A percentile compares a stretch with the other conserved stretches of the same genome.
phyloP scores from a whole-genome alignment of 2,797 vertebrate species.

The Centropyge bicolor region DNA sequence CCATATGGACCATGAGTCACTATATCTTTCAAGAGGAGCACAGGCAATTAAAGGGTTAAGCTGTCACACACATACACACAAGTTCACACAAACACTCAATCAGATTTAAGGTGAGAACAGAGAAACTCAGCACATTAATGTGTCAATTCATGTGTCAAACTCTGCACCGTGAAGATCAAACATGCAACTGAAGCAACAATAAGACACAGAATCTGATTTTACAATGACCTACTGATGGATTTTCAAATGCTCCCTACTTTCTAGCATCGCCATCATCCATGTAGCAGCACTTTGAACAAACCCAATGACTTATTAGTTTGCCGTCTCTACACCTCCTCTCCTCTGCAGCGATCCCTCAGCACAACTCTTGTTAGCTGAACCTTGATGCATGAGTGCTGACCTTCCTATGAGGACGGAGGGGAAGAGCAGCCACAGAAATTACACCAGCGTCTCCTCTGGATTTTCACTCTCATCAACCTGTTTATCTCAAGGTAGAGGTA shows the following conservation, averaged over 20 bases:
- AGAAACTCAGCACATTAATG: too few relatives aligned
- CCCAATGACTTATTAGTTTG: background rate
- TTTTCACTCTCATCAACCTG: slow-evolving; percentile 39
- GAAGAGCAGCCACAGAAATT: slow-evolving; percentile 13
- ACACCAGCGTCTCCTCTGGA: slow-evolving; percentile 22
- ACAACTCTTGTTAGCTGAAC: slow-evolving; percentile 25
- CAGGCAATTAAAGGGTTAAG: too few relatives aligned
- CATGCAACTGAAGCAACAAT: background rate
- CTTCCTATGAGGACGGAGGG: slow-evolving; percentile 21
- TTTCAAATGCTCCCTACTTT: background rate
- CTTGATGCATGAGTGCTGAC: slow-evolving; percentile 38
- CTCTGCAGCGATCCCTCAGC: slow-evolving; percentile 6
- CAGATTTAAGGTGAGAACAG: background rate
- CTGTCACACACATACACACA: too few relatives aligned
- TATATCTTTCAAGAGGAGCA: too few relatives aligned
- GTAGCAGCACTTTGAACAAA: slow-evolving; percentile 17
- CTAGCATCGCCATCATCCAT: background rate
- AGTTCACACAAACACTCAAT: background rate
- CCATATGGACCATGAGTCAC: too few relatives aligned
- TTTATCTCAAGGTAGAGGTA: slow-evolving; percentile 36
- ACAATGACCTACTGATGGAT: background rate
- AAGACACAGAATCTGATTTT: background rate
- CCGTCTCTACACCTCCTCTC: background rate
- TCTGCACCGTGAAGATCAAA: background rate
- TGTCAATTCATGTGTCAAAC: too few relatives aligned